Evolutionary conservation across 2,888 invertebrate genomes (phyloP), one percentile per base, ranked within the genome.

Genomic region (Ornithoptera alexandrae): DNA sequence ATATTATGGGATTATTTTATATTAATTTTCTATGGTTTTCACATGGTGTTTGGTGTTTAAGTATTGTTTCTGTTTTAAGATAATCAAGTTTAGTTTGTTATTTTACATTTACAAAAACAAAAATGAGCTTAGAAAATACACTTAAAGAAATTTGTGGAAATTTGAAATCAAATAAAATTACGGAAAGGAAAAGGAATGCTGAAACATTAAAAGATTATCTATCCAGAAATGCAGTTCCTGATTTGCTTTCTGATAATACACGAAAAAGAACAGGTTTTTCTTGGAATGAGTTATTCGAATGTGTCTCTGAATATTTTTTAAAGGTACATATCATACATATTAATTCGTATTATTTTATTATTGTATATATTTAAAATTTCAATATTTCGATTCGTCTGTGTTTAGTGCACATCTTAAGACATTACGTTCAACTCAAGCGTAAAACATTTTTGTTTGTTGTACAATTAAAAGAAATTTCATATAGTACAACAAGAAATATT

Each of bases 141-240:
- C 69, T 93, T 53, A 83, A 78, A 74, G 87, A 88, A 74, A 81
- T 84, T 73, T 84, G 88, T 73, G 81, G 79, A 69, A 85, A 83
- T 60, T 79, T 93, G 24, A 83, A 82, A 66, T 90, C 92, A 20
- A 76, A 79, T 67, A 84, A 91, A 72, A 81, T 86, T 15, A 87
- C 84, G 53, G 93, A 93, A 59, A 83, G 93, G 59, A 93, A 90
- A 75, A 93, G 87, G 80, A 85, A 79, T 81, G 91, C 89, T 10
- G 93, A 93, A 77, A 76, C 69, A 39, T 73, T 93, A 65, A 90
- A 88, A 78, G 88, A 86, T 71, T 86, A 87, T 70, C 81, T 93
- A 3, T 83, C 82, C 20, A 84, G 88, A 75, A 88, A 87, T 79
- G 86, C 88, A 53, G 84, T 87, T 7, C 86, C 92, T 56, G 74